Evolutionary conservation across 2,888 invertebrate genomes (phyloP).

Genomic region (Embidobia sp.): DNA sequence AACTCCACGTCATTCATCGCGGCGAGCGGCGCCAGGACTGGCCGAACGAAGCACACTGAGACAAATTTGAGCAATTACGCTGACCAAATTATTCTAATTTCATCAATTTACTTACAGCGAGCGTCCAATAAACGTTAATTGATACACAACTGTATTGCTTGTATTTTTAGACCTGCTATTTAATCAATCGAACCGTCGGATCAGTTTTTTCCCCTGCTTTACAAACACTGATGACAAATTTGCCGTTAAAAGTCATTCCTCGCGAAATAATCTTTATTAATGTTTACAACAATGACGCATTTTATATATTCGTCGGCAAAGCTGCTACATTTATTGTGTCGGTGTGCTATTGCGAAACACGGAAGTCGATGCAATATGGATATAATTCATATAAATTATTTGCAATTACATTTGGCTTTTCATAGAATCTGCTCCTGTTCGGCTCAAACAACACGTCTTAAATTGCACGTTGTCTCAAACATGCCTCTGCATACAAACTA

Average conservation of each 20-base stretch:
- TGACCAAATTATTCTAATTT: constrained; percentile 44
- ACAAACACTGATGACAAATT: no score
- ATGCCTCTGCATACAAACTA: constrained; percentile 33
- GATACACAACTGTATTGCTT: constrained; percentile 1
- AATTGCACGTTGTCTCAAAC: constrained; percentile 31
- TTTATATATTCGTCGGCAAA: no score
- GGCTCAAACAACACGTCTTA: constrained; percentile 25
- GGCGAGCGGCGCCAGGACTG: constrained; percentile 13
- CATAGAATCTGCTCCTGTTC: constrained; percentile 32
- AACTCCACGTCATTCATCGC: constrained; percentile 34
- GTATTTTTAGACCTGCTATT: no score
- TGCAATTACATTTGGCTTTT: constrained; percentile 53
- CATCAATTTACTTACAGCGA: constrained; percentile 31
- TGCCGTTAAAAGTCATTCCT: no score
- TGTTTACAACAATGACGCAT: no score
- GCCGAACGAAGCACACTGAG: constrained; percentile 23
- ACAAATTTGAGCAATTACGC: constrained; percentile 36
- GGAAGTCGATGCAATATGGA: constrained; percentile 28
- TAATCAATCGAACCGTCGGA: no score
- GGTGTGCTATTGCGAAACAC: no score
- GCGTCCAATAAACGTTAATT: constrained; percentile 16
- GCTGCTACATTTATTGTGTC: no score
- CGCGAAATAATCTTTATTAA: no score
- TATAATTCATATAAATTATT: constrained; percentile 50
- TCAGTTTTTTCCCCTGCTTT: no score